Evolutionary conservation across 2,113 vertebrate genomes (phyloP).

Genomic region (Myotis lucifugus): DNA sequence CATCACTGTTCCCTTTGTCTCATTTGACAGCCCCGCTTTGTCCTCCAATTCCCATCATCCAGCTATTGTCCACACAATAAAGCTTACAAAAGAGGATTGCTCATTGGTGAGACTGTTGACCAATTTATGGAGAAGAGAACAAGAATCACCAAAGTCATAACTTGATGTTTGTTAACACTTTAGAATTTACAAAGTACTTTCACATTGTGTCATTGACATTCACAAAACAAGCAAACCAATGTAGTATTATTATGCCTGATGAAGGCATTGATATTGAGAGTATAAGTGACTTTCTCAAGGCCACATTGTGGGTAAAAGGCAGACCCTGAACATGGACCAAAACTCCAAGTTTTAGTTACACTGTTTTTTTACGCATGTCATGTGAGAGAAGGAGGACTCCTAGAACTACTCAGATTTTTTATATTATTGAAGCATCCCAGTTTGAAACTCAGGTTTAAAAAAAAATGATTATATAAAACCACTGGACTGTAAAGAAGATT

Average conservation of each 20-base stretch:
- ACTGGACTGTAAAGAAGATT: slow-evolving; percentile 66
- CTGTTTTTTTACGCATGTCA: not conserved
- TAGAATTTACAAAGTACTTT: not conserved
- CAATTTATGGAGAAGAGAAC: not conserved
- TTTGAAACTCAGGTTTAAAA: slow-evolving; percentile 46
- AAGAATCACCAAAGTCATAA: slow-evolving; percentile 8
- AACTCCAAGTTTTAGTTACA: not conserved
- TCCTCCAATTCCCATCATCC: slow-evolving; percentile 48
- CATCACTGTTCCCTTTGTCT: slow-evolving; percentile 72
- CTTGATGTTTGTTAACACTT: not conserved
- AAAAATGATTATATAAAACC: slow-evolving; percentile 70
- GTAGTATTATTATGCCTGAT: not conserved
- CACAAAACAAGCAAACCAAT: not conserved
- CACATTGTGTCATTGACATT: not conserved
- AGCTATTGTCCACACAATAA: slow-evolving; percentile 33
- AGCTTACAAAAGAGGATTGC: slow-evolving; percentile 4
- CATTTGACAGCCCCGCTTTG: slow-evolving; percentile 59
- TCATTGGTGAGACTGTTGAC: slow-evolving; percentile 15
- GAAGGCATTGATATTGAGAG: not conserved
- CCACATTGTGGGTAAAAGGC: not conserved
- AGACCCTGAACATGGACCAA: not conserved
- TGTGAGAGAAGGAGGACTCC: not conserved
- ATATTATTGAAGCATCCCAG: slow-evolving; percentile 33
- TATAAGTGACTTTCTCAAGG: not conserved
- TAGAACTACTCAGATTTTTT: not conserved